These are phyloP conservation scores for Thunnus thynnus DNA, from an alignment of 2,113 vertebrate species.

Conservation along the genomic window DNA sequence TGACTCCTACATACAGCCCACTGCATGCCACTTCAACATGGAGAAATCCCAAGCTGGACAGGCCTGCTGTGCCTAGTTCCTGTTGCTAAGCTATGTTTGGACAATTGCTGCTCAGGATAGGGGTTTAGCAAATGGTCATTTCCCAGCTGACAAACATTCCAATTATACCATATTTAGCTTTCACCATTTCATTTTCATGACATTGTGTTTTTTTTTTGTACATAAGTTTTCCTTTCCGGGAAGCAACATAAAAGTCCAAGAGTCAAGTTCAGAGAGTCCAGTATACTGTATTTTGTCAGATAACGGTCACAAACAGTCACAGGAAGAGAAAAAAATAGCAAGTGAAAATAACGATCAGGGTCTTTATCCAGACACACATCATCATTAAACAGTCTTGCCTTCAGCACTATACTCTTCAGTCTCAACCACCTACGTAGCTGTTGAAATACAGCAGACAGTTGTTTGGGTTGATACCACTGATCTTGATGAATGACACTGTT, in stretches of 20 bases:
- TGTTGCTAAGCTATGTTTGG: conserved; percentile 11
- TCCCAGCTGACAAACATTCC: conserved; percentile 36
- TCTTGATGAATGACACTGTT: conserved; percentile 55
- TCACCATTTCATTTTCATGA: conserved; percentile 32
- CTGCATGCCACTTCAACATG: background rate
- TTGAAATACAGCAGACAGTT: conserved; percentile 52
- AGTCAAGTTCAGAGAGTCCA: conserved; percentile 31
- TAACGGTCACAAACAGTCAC: conserved; percentile 62
- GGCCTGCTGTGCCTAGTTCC: background rate
- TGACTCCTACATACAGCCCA: background rate
- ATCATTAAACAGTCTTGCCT: conserved; percentile 50
- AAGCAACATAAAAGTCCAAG: conserved; percentile 44
- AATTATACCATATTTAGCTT: conserved; percentile 47
- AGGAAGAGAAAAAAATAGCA: conserved; percentile 32
- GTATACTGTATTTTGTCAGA: conserved; percentile 43
- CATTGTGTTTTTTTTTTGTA: conserved; percentile 17
- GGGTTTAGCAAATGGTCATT: conserved; percentile 34
- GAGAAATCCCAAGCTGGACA: background rate
- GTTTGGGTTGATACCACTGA: conserved; percentile 35
- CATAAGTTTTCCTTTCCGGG: conserved; percentile 24
- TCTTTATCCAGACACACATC: conserved; percentile 46
- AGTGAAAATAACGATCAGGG: conserved; percentile 34
- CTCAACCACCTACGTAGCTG: conserved; percentile 43
- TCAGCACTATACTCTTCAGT: conserved; percentile 47
- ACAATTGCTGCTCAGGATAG: background rate